These are phyloP conservation scores for Sciurus carolinensis DNA, from an alignment of 2,797 vertebrate species.

Conservation along the genomic window DNA sequence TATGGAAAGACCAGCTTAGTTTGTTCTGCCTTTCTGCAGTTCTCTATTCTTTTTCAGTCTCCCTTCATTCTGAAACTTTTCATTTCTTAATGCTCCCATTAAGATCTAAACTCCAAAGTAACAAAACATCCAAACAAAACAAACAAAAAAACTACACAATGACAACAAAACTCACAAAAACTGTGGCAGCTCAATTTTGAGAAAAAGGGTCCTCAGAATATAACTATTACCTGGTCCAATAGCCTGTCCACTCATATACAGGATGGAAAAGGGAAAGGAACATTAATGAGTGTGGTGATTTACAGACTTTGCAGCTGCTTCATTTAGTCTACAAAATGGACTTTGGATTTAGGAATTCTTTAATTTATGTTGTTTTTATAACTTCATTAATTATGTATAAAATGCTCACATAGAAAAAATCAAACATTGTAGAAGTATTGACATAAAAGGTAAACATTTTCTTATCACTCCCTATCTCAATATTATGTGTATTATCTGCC, in stretches of 20 bases:
- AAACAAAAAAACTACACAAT: neutral
- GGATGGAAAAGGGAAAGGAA: neutral
- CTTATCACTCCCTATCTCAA: neutral
- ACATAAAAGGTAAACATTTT: neutral
- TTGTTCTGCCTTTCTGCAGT: neutral
- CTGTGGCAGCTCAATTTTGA: neutral
- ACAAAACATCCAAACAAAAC: neutral
- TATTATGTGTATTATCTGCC: neutral
- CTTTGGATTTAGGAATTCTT: conserved; percentile 1
- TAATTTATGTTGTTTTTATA: neutral
- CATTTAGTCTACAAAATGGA: neutral
- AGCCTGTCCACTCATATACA: neutral
- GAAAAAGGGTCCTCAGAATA: neutral
- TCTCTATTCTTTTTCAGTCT: neutral
- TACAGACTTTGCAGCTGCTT: neutral
- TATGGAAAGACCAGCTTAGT: neutral
- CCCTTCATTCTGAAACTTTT: neutral
- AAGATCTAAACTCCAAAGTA: neutral
- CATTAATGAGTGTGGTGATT: neutral
- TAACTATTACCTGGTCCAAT: too few species aligned
- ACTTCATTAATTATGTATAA: neutral
- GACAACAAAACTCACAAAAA: neutral
- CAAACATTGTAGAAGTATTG: neutral
- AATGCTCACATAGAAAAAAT: neutral
- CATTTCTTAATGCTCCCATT: neutral